These are phyloP conservation scores for Cephus spinipes DNA, from an alignment of 2,888 invertebrate species.

Conservation along the genomic window DNA sequence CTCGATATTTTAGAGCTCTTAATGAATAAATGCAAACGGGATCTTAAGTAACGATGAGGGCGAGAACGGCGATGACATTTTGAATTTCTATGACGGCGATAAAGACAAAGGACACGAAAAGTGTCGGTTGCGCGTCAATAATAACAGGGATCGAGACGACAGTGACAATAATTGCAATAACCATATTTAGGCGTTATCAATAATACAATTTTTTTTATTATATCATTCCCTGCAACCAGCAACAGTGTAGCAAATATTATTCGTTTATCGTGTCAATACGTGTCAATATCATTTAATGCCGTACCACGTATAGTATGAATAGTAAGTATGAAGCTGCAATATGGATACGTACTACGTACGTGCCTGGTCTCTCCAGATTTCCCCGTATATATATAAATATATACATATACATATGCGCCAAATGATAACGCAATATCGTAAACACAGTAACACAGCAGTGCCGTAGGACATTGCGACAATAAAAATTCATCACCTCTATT, in stretches of 20 bases:
- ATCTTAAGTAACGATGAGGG: conserved; percentile 7
- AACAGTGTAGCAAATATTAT: conserved; percentile 26
- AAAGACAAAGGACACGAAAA: no score
- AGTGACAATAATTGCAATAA: conserved; percentile 13
- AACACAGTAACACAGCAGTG: no score
- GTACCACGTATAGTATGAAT: conserved; percentile 8
- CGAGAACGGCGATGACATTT: neutral
- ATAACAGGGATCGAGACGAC: conserved; percentile 8
- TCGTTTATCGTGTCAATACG: neutral
- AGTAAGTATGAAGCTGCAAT: no score
- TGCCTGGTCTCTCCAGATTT: no score
- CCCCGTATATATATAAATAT: no score
- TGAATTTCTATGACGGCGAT: neutral
- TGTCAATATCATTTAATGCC: neutral
- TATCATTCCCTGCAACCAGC: conserved; percentile 26
- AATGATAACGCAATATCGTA: no score
- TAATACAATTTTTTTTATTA: conserved; percentile 11
- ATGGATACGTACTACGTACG: no score
- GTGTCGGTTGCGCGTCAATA: neutral
- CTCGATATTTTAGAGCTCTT: no score
- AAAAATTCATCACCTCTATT: no score
- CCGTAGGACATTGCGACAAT: no score
- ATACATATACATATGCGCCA: no score
- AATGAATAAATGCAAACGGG: no score
- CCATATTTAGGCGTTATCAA: conserved; percentile 12